Evolutionary conservation across 2,888 invertebrate species (phyloP), one percentile per base, ranked within the genome.

Genomic region (Tridacna gigas): DNA sequence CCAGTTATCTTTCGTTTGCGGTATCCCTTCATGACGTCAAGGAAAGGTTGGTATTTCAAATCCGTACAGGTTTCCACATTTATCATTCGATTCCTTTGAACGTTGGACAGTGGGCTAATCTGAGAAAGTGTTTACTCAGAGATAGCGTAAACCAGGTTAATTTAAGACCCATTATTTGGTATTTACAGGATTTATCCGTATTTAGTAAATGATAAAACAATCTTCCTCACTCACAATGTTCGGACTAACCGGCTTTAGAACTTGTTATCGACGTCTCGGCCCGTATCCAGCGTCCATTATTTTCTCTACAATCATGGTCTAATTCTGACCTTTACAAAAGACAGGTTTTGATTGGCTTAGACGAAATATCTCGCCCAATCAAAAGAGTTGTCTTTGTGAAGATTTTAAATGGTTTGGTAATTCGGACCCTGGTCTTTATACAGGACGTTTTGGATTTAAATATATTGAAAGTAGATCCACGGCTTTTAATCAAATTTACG

Each of bases 191-290:
- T 78, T 82, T 79, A 79, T 12, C 67, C 28, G 65, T 61, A 79
- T 82, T 82, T 79, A 28, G 75, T 82, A 75, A 82, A 82, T 75
- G 82, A 79, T 82, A 63, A 76, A 82, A 75, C 75, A 71, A 82
- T 66, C 56, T 37, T 75, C 12, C 25, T 20, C 9, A 26, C 71
- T 51, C 71, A 71, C 71, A 71, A 71, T 71, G 71, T 48, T n/a
- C 12, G 47, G 71, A 51, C 51, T 71, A 51, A n/a, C 18, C 13
- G 22, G 51, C 71, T 51, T 51, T 47, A 22, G 18, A 71, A 51
- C 12, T 25, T 26, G 47, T 71, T 71, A 71, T 71, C 71, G 45
- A 69, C 7, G 37, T 37, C 37, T 37, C 37, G 37, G 37, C 37
- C 37, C 37, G 37, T 37, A 37, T 37, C 37, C 37, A 37, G 7